Base-by-base conservation (phyloP, 2,888 invertebrate genomes). In the Oxycera nigricornis region DNA sequence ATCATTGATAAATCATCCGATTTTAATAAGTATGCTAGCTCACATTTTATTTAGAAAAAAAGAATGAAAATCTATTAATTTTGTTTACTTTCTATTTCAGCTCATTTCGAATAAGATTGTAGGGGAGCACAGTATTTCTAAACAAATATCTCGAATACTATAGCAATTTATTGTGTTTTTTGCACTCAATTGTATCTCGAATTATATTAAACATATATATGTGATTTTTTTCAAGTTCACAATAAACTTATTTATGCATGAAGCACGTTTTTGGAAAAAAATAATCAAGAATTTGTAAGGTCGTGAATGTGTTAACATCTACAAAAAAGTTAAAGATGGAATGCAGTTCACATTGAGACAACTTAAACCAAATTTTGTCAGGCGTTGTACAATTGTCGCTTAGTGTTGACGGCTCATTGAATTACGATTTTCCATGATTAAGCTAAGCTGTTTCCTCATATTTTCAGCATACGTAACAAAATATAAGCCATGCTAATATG, bases 1-100 rank as follows among this genome's bases (percentile, higher is more conserved):
- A 95, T 96, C 75, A 94, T 97, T 81, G 95, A 96, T 79, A 94
- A 96, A 82, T 95, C 96, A 78, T 94, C 96, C 1, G 96, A 97
- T 85, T 97, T 97, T 85, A 89, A 91, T 78, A 91, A 91, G 93
- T 94, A 87, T 87, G 76, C 73, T 39, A 39, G n/a, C n/a, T 39
- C 9, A 20, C 6, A 35, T 62, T 20, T 31, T 17, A 14, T 30
- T 31, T 59, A 9, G 24, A 24, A 6, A 11, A 6, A 20, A 14
- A n/a, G n/a, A n/a, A 39, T 35, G 35, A 22, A 28, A 68, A 6
- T 20, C 17, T 28, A 7, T 62, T 62, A 17, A 22, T 46, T 9
- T 30, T 26, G 7, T 35, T 35, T 46, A 22, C 2, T 28, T 68
- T 57, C 75, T 11, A 74, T 17, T 79, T n/a, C 77, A 80, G 80